Base-by-base conservation (phyloP, 1,140 invertebrate genomes). In the Bombus huntii region DNA sequence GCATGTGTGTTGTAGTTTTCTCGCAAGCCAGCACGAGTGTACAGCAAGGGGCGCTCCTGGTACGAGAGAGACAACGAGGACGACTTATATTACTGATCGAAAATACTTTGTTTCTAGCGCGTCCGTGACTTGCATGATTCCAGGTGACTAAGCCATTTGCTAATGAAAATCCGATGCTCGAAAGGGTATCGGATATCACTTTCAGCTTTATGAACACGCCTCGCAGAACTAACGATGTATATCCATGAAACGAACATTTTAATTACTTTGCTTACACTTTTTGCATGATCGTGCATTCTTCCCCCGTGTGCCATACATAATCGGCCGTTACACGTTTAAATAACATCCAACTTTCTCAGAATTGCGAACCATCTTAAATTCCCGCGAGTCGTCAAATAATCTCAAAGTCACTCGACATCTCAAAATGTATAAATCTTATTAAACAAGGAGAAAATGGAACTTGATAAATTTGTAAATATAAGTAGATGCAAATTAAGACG, bases 1-100 rank as follows among this genome's bases (percentile, higher is more conserved):
- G 94, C 94, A 95, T 92, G 94, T 94, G 93, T 95, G 93, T 94
- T 94, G 90, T 95, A 95, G 94, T 94, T 91, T 91, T 83, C 91
- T 88, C 89, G 92, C 88, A 94, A 92, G 83, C 81, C 91, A 81
- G 89, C 87, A 84, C 92, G 89, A 92, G 86, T 89, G 83, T 92
- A 88, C 91, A 92, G 65, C 92, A 92, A 92, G 86, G 87, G 92
- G 85, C 92, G 92, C 90, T 90, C 82, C 85, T 88, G 89, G 91
- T 92, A 91, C 86, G 90, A 87, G 81, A 91, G 90, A 91, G 88
- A 91, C 87, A 91, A 95, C 83, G 91, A 93, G 91, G 92, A 94
- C 93, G 89, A 93, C 93, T 94, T 94, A 91, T 95, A 94, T 95
- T 94, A 94, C 91, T 94, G 92, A 94, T 91, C 92, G 91, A 92